These are phyloP conservation scores for Pristionchus mayeri DNA, from an alignment of 2,888 invertebrate species.

Conservation along the genomic window DNA sequence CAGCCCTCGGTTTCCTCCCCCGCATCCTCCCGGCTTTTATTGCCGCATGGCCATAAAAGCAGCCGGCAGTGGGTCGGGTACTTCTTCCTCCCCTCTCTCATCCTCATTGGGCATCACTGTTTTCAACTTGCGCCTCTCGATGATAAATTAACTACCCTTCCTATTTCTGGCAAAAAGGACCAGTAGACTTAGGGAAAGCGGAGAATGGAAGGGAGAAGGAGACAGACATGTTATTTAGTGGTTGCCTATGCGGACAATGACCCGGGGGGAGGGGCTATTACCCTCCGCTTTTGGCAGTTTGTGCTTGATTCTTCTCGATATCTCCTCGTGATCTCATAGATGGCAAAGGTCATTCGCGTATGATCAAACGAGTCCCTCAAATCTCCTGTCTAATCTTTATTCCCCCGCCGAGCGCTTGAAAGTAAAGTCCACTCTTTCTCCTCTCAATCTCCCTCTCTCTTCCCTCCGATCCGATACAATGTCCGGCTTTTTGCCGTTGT, in stretches of 20 bases:
- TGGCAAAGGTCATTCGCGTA: slow-evolving; percentile 1
- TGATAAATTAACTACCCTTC: no score
- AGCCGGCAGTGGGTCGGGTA: background rate
- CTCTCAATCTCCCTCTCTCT: background rate
- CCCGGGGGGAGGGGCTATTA: slow-evolving; percentile 27
- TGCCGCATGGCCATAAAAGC: slow-evolving; percentile 3
- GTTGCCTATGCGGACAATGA: background rate
- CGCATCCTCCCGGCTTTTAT: background rate
- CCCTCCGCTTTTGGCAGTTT: background rate
- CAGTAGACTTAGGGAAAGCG: background rate
- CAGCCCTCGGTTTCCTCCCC: background rate
- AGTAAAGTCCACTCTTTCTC: slow-evolving; percentile 21
- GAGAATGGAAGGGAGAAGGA: background rate
- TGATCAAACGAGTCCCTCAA: slow-evolving; percentile 35
- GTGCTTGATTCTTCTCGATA: background rate
- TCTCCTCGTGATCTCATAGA: background rate
- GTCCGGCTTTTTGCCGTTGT: slow-evolving; percentile 26
- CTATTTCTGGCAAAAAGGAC: slow-evolving; percentile 16
- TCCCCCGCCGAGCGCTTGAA: slow-evolving; percentile 1
- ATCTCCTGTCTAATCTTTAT: slow-evolving; percentile 39
- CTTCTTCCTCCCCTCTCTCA: background rate
- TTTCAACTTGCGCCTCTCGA: background rate
- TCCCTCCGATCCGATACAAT: background rate
- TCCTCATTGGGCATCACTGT: background rate
- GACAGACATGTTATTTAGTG: slow-evolving; percentile 30